Evolutionary conservation across 2,113 vertebrate genomes (phyloP).

Genomic region (Pelmatolapia mariae): DNA sequence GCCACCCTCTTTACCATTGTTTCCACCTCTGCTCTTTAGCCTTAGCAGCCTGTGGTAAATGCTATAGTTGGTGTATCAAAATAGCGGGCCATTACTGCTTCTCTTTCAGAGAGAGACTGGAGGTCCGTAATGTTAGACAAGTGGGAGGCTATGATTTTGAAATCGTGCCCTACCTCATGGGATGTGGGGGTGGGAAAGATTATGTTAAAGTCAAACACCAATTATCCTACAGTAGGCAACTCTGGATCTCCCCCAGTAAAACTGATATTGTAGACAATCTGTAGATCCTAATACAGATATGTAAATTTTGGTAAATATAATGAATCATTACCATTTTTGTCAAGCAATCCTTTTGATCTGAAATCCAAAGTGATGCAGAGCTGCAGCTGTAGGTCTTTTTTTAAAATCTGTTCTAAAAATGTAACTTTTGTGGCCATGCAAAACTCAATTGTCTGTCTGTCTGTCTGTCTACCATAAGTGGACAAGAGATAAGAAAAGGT

Average conservation of each 20-base stretch:
- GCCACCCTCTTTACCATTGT: neutral
- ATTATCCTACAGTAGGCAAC: slow-evolving; percentile 42
- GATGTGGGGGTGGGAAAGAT: slow-evolving; percentile 35
- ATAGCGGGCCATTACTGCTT: slow-evolving; percentile 47
- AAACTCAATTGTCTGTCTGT: neutral
- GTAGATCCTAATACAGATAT: neutral
- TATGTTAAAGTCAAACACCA: slow-evolving; percentile 56
- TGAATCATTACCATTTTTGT: neutral
- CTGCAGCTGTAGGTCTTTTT: neutral
- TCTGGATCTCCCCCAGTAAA: slow-evolving; percentile 13
- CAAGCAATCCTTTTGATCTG: neutral
- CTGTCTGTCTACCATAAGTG: neutral
- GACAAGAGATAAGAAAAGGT: neutral
- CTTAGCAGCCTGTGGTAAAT: neutral
- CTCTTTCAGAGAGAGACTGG: slow-evolving; percentile 6
- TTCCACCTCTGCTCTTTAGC: slow-evolving; percentile 14
- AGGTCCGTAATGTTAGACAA: neutral
- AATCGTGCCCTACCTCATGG: slow-evolving; percentile 8
- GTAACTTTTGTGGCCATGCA: neutral
- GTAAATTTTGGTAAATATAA: neutral
- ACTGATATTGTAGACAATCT: neutral
- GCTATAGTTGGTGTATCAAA: slow-evolving; percentile 4
- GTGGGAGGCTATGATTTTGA: slow-evolving; percentile 24
- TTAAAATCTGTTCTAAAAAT: accelerated
- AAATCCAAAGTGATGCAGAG: neutral